Evolutionary conservation across 2,888 invertebrate species (phyloP).

Genomic region (Platycnemis pennipes): DNA sequence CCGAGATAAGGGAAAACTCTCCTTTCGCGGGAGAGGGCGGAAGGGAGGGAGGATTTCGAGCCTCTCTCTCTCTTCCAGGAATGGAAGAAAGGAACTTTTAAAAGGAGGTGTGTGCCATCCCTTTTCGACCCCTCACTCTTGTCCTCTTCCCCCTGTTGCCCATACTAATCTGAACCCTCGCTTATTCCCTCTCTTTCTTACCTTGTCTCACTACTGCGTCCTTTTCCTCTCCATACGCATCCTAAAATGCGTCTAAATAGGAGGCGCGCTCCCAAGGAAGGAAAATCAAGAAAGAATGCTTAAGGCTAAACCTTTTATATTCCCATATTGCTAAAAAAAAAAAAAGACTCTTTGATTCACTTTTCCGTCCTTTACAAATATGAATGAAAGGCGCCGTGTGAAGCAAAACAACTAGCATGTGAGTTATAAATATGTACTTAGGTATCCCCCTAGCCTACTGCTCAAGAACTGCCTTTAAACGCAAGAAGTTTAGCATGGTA

Average conservation of each 20-base stretch:
- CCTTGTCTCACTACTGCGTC: background rate
- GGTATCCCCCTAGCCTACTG: no score
- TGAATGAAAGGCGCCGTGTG: no score
- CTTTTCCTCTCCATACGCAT: background rate
- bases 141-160: no score
- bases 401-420: no score
- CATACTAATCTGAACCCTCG: background rate
- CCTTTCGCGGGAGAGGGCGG: constrained; percentile 25
- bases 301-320: no score
- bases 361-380: no score
- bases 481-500: no score
- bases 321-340: no score
- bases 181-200: background rate
- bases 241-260: background rate
- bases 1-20: constrained; percentile 58
- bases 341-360: no score
- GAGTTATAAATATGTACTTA: no score
- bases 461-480: no score
- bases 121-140: constrained; percentile 3
- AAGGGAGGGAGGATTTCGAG: constrained; percentile 49
- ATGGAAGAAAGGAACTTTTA: constrained; percentile 54
- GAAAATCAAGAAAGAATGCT: background rate
- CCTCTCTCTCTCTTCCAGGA: constrained; percentile 13
- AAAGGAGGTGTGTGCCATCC: background rate
- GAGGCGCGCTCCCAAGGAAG: background rate